Evolutionary conservation across 1,140 invertebrate genomes (phyloP).

Genomic region (Tetraneura akinire): DNA sequence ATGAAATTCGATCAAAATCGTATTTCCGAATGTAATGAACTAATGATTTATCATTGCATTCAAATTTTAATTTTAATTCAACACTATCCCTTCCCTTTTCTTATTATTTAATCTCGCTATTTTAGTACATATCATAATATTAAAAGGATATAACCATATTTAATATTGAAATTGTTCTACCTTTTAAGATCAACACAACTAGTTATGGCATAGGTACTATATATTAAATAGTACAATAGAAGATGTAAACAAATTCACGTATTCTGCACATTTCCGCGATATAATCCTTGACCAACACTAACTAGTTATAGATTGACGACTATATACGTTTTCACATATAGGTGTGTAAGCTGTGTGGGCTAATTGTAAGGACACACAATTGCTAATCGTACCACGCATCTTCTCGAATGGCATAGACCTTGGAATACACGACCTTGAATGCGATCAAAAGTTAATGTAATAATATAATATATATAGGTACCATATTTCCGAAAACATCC

Average conservation of each 20-base stretch:
- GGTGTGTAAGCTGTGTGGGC: conserved; percentile 37
- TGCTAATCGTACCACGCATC: conserved; percentile 41
- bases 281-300: conserved; percentile 40
- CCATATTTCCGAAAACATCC: neutral
- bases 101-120: too few relatives aligned
- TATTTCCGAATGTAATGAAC: too few relatives aligned
- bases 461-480: too few relatives aligned
- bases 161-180: too few relatives aligned
- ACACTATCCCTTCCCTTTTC: too few relatives aligned
- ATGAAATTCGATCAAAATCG: too few relatives aligned
- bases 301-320: conserved; percentile 14
- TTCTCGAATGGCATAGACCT: conserved; percentile 45
- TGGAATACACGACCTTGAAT: conserved; percentile 27
- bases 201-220: too few relatives aligned
- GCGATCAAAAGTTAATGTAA: neutral
- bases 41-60: too few relatives aligned
- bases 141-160: too few relatives aligned
- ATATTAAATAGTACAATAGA: neutral
- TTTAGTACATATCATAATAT: too few relatives aligned
- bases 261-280: conserved; percentile 11
- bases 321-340: neutral
- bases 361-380: conserved; percentile 24
- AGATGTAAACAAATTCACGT: neutral
- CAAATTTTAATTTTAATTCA: too few relatives aligned
- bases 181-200: conserved; percentile 1